Evolutionary conservation across 2,888 invertebrate genomes (phyloP).

Genomic region (Cheilosia vernalis): DNA sequence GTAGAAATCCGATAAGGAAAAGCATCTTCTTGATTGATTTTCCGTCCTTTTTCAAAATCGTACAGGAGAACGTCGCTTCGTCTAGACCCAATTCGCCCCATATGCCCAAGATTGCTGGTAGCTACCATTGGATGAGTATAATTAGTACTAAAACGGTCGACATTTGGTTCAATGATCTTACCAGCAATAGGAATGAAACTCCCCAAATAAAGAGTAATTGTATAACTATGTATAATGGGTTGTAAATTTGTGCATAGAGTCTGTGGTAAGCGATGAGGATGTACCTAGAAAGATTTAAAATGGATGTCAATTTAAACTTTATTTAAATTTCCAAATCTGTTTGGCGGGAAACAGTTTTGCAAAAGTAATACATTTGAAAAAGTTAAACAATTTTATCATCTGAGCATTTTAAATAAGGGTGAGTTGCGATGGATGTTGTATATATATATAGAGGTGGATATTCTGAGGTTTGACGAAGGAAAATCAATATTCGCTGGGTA

Average conservation of each 20-base stretch:
- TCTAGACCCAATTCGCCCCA: slow-evolving; percentile 94
- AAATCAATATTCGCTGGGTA: too few species aligned
- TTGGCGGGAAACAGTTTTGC: too few species aligned
- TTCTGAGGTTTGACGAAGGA: too few species aligned
- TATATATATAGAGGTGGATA: too few species aligned
- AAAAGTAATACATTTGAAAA: too few species aligned
- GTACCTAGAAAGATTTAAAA: slow-evolving; percentile 85
- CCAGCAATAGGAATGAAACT: slow-evolving; percentile 89
- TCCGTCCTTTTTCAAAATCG: slow-evolving; percentile 91
- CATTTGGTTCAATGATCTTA: slow-evolving; percentile 79
- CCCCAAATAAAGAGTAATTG: slow-evolving; percentile 93
- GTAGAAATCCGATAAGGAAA: slow-evolving; percentile 91
- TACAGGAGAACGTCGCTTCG: slow-evolving; percentile 93
- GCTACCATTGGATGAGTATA: slow-evolving; percentile 83
- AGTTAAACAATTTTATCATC: too few species aligned
- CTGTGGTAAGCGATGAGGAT: slow-evolving; percentile 92
- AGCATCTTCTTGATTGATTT: slow-evolving; percentile 92
- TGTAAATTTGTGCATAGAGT: slow-evolving; percentile 91
- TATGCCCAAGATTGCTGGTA: slow-evolving; percentile 91
- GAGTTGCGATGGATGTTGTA: too few species aligned
- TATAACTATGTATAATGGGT: slow-evolving; percentile 88
- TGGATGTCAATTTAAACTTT: not conserved
- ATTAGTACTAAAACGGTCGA: not conserved
- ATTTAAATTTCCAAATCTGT: too few species aligned
- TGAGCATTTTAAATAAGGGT: too few species aligned